Evolutionary conservation across 1,140 invertebrate species (phyloP).

Genomic region (Pectinophora gossypiella): DNA sequence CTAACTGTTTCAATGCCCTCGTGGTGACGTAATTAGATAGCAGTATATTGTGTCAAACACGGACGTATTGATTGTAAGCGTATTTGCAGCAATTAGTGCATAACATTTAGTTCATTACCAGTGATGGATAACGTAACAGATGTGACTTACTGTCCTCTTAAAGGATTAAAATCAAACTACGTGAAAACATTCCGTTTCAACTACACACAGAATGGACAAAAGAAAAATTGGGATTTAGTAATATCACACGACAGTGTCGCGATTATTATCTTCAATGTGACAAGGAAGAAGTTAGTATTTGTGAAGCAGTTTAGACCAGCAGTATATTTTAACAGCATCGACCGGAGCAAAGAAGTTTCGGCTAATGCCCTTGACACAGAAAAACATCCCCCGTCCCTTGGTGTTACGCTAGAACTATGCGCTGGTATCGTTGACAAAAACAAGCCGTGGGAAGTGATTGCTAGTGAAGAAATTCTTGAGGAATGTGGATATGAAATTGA

Average conservation of each 20-base stretch:
- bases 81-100: no score
- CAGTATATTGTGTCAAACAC: no score
- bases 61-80: no score
- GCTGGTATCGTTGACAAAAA: slow-evolving; percentile 96
- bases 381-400: slow-evolving; percentile 84
- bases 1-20: no score
- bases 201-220: slow-evolving; percentile 80
- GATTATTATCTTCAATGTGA: slow-evolving; percentile 89
- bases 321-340: slow-evolving; percentile 81
- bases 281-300: slow-evolving; percentile 86
- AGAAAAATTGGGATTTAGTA: slow-evolving; percentile 82
- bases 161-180: slow-evolving; percentile 80
- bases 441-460: slow-evolving; percentile 85
- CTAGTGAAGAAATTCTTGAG: slow-evolving; percentile 91
- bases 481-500: slow-evolving; percentile 96
- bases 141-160: slow-evolving; percentile 75
- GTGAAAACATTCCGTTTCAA: slow-evolving; percentile 81
- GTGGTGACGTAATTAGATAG: no score
- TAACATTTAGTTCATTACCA: no score
- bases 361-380: slow-evolving; percentile 82
- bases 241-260: slow-evolving; percentile 86
- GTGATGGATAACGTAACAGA: slow-evolving; percentile 79
- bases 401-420: slow-evolving; percentile 94
- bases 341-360: slow-evolving; percentile 57
- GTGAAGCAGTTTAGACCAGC: slow-evolving; percentile 96